Conservation (phyloP, 1,140 invertebrate genomes). For the Pararge aegeria region DNA sequence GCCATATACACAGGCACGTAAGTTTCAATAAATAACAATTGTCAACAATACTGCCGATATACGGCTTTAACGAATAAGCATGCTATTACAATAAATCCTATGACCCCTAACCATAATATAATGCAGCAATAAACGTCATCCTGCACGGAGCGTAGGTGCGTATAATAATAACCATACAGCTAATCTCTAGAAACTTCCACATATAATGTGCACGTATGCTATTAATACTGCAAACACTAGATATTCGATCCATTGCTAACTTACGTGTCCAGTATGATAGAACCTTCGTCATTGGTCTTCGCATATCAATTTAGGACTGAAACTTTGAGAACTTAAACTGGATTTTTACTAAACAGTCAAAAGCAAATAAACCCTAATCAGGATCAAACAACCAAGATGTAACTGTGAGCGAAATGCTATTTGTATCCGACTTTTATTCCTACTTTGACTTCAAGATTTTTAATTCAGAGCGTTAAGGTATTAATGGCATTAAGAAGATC, state of each 20-base stretch:
- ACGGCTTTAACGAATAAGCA: background rate
- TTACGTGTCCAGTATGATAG: slow-evolving; percentile 12
- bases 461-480: too few relatives aligned
- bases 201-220: slow-evolving; percentile 31
- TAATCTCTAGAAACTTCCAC: slow-evolving; percentile 22
- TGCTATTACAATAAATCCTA: slow-evolving; percentile 4
- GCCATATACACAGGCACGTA: background rate
- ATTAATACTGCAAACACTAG: slow-evolving; percentile 50
- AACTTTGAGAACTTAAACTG: background rate
- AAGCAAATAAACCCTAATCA: background rate
- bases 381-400: too few relatives aligned
- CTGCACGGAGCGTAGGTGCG: slow-evolving; percentile 14
- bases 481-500: too few relatives aligned
- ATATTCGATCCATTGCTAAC: slow-evolving; percentile 44
- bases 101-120: slow-evolving; percentile 3
- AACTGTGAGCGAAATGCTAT: too few relatives aligned
- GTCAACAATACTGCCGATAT: background rate
- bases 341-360: background rate
- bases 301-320: background rate
- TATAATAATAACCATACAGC: slow-evolving; percentile 18
- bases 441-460: too few relatives aligned
- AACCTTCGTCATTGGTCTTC: background rate
- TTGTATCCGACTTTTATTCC: too few relatives aligned
- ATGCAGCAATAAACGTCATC: slow-evolving; percentile 4
- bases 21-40: background rate